phyloP scores from a whole-genome alignment of 2,888 invertebrate species.

The Therioaphis trifolii region DNA sequence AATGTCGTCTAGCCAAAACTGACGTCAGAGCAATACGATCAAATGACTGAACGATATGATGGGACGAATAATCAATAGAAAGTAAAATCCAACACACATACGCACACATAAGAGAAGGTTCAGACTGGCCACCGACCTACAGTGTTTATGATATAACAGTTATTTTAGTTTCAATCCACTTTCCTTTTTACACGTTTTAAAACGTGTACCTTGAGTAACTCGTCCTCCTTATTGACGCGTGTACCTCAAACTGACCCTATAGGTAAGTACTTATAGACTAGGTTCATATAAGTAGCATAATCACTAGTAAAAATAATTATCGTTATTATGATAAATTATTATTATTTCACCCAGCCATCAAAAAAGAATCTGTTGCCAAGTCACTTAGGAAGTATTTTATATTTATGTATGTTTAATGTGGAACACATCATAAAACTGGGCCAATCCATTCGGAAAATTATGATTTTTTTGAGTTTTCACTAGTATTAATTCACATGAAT shows the following conservation, averaged over 20 bases:
- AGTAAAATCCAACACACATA: constrained; percentile 56
- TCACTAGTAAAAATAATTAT: neutral
- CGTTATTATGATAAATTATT: neutral
- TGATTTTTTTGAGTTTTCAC: no score
- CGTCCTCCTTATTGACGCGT: constrained; percentile 54
- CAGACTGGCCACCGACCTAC: constrained; percentile 62
- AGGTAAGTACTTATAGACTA: neutral
- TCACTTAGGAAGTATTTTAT: no score
- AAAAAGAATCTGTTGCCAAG: no score
- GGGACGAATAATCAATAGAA: constrained; percentile 62
- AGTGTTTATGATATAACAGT: constrained; percentile 61
- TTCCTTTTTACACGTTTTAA: constrained; percentile 60
- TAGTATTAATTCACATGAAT: no score
- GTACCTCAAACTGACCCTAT: neutral
- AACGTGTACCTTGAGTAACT: constrained; percentile 61
- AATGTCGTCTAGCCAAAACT: neutral
- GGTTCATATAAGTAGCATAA: neutral
- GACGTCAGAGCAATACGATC: neutral
- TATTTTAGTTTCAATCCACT: constrained; percentile 62
- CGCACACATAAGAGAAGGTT: constrained; percentile 60
- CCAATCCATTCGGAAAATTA: no score
- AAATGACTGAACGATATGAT: constrained; percentile 29
- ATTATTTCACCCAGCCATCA: neutral
- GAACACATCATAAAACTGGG: no score
- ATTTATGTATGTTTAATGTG: no score